Conservation (phyloP, 2,797 vertebrate species). For the Momotus momota region DNA sequence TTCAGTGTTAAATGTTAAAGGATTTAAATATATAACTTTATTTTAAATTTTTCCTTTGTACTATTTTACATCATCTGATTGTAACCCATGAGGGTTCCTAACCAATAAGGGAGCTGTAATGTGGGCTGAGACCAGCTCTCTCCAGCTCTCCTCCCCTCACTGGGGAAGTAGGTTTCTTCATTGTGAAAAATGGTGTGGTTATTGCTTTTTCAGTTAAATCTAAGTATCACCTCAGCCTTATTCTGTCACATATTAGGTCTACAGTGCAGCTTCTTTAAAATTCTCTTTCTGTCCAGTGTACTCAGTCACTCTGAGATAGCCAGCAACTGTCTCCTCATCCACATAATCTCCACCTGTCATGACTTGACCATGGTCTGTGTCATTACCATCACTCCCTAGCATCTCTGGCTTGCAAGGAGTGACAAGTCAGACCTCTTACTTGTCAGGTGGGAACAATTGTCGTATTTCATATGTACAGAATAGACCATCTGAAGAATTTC, state of each 20-base stretch:
- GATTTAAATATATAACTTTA: background rate
- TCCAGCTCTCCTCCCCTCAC: background rate
- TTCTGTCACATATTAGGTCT: background rate
- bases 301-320: background rate
- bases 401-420: background rate
- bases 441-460: background rate
- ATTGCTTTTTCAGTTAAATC: background rate
- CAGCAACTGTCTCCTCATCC: background rate
- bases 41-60: background rate
- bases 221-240: background rate
- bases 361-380: background rate
- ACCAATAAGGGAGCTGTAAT: background rate
- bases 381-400: background rate
- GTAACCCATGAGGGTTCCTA: background rate
- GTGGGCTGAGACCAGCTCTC: background rate
- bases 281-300: background rate
- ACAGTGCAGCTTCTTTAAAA: background rate
- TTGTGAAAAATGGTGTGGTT: background rate
- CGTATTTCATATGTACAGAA: background rate
- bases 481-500: background rate
- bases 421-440: background rate
- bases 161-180: background rate
- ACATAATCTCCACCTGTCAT: background rate
- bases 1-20: background rate
- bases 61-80: background rate